Percentiles rank a stretch among this genome's conserved stretches.
phyloP scores from a whole-genome alignment of 2,797 vertebrate species.

The Eulemur rubriventer region DNA sequence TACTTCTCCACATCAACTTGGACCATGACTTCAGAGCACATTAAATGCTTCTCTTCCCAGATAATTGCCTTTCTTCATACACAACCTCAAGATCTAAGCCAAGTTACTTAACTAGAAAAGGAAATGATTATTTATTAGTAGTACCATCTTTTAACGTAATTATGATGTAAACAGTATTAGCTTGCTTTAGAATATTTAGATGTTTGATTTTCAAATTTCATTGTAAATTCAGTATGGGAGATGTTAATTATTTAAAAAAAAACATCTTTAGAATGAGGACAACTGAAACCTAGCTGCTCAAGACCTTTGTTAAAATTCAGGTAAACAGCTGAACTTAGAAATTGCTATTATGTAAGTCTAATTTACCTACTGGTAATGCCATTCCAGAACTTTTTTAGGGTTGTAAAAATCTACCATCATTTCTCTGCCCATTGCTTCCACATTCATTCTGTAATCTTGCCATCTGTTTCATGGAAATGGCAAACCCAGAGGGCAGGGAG shows the following conservation, averaged over 20 bases:
- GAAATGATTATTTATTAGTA: neutral
- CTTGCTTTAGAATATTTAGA: neutral
- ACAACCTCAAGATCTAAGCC: neutral
- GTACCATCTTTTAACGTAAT: neutral
- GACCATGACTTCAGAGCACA: neutral
- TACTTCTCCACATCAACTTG: neutral
- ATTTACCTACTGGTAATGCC: neutral
- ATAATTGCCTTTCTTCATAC: neutral
- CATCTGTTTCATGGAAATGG: slow-evolving; percentile 61
- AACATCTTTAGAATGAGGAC: neutral
- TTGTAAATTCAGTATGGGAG: neutral
- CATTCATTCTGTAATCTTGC: slow-evolving; percentile 53
- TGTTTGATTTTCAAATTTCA: neutral
- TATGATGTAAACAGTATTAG: neutral
- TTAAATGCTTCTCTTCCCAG: neutral
- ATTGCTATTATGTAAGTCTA: neutral
- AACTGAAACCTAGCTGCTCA: neutral
- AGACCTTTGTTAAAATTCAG: slow-evolving; percentile 16
- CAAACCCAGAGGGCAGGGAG: slow-evolving; percentile 56
- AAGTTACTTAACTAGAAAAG: neutral
- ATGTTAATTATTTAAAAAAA: slow-evolving; percentile 9
- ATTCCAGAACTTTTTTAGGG: neutral
- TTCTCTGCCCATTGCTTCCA: slow-evolving; percentile 1
- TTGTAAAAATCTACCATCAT: neutral
- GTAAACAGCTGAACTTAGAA: slow-evolving; percentile 40